Evolutionary conservation across 2,888 invertebrate genomes (phyloP).

Genomic region (Drosophila planitibia): DNA sequence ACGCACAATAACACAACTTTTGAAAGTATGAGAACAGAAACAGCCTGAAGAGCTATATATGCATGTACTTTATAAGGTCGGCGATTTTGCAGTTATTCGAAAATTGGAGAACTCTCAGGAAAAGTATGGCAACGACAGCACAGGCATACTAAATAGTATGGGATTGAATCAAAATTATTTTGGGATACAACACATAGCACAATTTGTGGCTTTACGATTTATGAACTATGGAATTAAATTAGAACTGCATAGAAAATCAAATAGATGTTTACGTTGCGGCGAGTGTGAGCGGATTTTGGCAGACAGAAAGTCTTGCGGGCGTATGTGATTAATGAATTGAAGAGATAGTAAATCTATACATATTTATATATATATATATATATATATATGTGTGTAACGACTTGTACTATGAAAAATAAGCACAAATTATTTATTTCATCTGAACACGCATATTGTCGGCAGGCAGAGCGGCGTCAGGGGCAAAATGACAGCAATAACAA

Average conservation of each 20-base stretch:
- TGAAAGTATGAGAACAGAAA: neutral
- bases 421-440: conserved; percentile 41
- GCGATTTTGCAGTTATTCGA: neutral
- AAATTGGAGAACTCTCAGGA: neutral
- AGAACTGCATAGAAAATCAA: conserved; percentile 11
- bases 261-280: conserved; percentile 37
- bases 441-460: conserved; percentile 12
- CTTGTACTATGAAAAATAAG: conserved; percentile 21
- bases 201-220: conserved; percentile 45
- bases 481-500: conserved; percentile 51
- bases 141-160: conserved; percentile 10
- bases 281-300: conserved; percentile 11
- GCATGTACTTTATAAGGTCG: neutral
- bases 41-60: neutral
- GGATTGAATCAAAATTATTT: conserved; percentile 35
- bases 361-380: neutral
- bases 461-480: conserved; percentile 6
- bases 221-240: conserved; percentile 53
- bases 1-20: neutral
- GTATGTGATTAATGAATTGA: conserved; percentile 55
- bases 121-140: conserved; percentile 1
- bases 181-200: conserved; percentile 6
- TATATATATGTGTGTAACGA: neutral
- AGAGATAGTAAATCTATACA: neutral
- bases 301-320: conserved; percentile 12